Evolutionary conservation across 1,140 invertebrate species (phyloP).

Genomic region (Drosophila pandora): DNA sequence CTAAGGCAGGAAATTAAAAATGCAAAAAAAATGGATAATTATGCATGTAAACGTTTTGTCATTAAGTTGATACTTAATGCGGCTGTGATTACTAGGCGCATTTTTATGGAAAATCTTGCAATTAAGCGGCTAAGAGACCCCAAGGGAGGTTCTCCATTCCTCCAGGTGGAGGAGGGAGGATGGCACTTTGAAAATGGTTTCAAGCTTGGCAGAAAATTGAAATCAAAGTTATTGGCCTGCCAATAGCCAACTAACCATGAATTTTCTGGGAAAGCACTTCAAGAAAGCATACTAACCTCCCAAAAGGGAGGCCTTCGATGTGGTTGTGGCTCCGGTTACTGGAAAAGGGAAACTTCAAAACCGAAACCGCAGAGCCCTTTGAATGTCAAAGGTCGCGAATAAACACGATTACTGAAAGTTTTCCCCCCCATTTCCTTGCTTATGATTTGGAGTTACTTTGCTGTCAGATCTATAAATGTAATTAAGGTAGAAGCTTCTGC

Average conservation of each 20-base stretch:
- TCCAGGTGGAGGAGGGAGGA: not conserved
- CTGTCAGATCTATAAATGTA: slow-evolving; percentile 7
- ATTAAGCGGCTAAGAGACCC: slow-evolving; percentile 7
- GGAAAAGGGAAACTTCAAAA: not conserved
- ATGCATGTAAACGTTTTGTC: slow-evolving; percentile 69
- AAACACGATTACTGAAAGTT: slow-evolving; percentile 8
- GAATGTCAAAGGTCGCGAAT: slow-evolving; percentile 51
- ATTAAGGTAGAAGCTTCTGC: slow-evolving; percentile 10
- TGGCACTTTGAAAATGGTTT: not conserved
- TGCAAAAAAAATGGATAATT: slow-evolving; percentile 63
- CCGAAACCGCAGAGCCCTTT: slow-evolving; percentile 31
- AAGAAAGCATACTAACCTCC: slow-evolving; percentile 32
- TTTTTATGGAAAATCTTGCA: slow-evolving; percentile 33
- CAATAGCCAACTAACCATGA: slow-evolving; percentile 39
- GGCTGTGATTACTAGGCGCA: slow-evolving; percentile 49
- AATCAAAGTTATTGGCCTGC: slow-evolving; percentile 1
- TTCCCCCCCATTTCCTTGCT: not conserved
- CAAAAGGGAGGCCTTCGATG: slow-evolving; percentile 32
- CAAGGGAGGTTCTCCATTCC: not conserved
- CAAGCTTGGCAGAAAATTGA: slow-evolving; percentile 9
- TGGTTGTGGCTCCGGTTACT: slow-evolving; percentile 20
- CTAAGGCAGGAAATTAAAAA: slow-evolving; percentile 71
- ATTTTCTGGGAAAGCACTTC: slow-evolving; percentile 16
- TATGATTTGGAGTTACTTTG: not conserved
- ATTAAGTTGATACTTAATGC: slow-evolving; percentile 67